A percentile compares a stretch with the other conserved stretches of the same genome.
Evolutionary conservation across 92 coral and sea anemone genomes (phyloP).

Genomic region (Phymanthus crucifer): DNA sequence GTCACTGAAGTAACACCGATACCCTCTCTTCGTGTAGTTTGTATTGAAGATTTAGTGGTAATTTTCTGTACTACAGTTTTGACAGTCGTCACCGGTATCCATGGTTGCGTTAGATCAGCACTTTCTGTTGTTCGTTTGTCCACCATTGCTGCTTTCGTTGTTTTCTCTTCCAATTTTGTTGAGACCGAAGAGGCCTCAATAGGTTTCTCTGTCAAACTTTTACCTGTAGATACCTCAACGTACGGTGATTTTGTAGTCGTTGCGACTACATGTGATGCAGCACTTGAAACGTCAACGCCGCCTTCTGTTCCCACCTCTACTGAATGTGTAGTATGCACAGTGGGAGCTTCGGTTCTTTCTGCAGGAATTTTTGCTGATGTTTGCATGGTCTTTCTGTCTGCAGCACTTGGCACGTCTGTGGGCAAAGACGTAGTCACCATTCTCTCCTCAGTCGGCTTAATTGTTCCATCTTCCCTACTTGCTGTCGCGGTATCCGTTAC

Average conservation of each 20-base stretch:
- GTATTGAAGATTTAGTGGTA: too few relatives aligned
- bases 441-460: too few relatives aligned
- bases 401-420: too few relatives aligned
- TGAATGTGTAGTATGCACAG: neutral
- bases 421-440: neutral
- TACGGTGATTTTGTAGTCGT: neutral
- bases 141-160: neutral
- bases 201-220: neutral
- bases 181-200: neutral
- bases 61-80: too few relatives aligned
- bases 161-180: neutral
- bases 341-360: constrained; percentile 7
- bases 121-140: neutral
- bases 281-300: neutral
- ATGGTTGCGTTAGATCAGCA: neutral
- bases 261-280: neutral
- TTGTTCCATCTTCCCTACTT: too few relatives aligned
- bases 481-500: too few relatives aligned
- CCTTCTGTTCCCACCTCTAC: neutral
- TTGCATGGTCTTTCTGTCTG: too few relatives aligned
- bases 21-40: too few relatives aligned
- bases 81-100: neutral
- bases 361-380: too few relatives aligned
- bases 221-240: neutral
- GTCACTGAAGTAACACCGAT: too few relatives aligned